These are phyloP conservation scores for Caenorhabditis doughertyi DNA, from an alignment of 2,888 invertebrate genomes.

Conservation along the genomic window DNA sequence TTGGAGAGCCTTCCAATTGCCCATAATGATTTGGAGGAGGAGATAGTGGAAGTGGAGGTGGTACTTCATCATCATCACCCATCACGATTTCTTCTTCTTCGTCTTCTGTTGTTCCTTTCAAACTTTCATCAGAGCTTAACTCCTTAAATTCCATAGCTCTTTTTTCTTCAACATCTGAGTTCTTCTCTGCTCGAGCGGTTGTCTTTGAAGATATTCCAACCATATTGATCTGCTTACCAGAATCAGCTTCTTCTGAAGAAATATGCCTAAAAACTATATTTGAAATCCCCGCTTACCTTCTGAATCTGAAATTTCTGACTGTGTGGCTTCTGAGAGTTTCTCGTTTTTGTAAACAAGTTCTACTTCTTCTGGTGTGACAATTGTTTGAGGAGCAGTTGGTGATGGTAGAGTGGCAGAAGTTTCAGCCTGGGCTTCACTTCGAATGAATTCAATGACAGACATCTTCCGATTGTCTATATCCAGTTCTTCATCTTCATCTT, in stretches of 20 bases:
- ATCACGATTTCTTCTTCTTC: slow-evolving; percentile 37
- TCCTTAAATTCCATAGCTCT: slow-evolving; percentile 45
- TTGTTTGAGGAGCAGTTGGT: slow-evolving; percentile 8
- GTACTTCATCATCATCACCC: slow-evolving; percentile 24
- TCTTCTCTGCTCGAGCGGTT: slow-evolving; percentile 52
- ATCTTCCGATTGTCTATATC: slow-evolving; percentile 49
- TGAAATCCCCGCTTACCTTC: slow-evolving; percentile 19
- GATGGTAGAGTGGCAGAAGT: slow-evolving; percentile 23
- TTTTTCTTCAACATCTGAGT: slow-evolving; percentile 32
- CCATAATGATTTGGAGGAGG: slow-evolving; percentile 42
- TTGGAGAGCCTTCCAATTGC: slow-evolving; percentile 40
- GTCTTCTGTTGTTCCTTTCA: slow-evolving; percentile 37
- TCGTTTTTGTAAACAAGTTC: slow-evolving; percentile 27
- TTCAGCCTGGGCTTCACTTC: slow-evolving; percentile 45
- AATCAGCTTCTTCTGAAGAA: neutral
- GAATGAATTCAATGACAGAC: slow-evolving; percentile 61
- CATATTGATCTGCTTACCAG: slow-evolving; percentile 15
- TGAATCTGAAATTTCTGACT: slow-evolving; percentile 59
- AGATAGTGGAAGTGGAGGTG: slow-evolving; percentile 54
- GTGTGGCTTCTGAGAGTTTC: slow-evolving; percentile 53
- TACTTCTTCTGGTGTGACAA: slow-evolving; percentile 5
- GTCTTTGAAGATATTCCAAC: slow-evolving; percentile 57
- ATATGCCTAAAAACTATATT: neutral
- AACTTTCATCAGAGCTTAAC: slow-evolving; percentile 40
- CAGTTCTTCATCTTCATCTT: slow-evolving; percentile 22